Base-by-base conservation (phyloP, 2,888 invertebrate species). In the Junonia oenone region DNA sequence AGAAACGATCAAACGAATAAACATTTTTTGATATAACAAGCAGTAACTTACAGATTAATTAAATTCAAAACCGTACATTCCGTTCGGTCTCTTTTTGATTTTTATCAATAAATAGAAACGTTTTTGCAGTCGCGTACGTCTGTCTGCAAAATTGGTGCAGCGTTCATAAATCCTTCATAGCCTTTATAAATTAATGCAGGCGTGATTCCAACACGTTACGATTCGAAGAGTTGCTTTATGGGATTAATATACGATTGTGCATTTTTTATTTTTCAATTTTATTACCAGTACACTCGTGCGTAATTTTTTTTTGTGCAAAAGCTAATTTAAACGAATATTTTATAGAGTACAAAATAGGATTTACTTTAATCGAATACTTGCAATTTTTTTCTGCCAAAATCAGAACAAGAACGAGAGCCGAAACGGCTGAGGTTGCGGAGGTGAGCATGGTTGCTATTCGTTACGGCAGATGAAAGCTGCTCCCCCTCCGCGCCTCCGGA, bases 111-210 rank as follows among this genome's bases (percentile, higher is more conserved):
- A 40, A 55, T 55, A 55, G 52, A 56, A 45, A 31, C n/a, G 33
- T 52, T 52, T 52, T 48, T 47, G 48, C 60, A 59, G 45, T 57
- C 49, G 26, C 45, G 56, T 48, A 56, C 59, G 52, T 61, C 58
- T 48, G 63, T 55, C 53, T 52, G 56, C 54, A 51, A 61, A 61
- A 61, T 61, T 63, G 61, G 61, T 55, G 57, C 59, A 59, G 57
- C 59, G 46, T 57, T 57, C 63, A 63, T 63, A 61, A 63, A 62
- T 63, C 63, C 61, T 62, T 57, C 61, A 59, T 59, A 51, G 59
- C 61, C 55, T 62, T 58, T 63, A 57, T 61, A 63, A 63, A 61
- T 61, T 61, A 61, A 63, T 63, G 59, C 57, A 57, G 53, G 58
- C 61, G 31, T 55, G 59, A 63, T 63, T 58, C 56, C 56, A 60